Evolutionary conservation across 2,797 vertebrate genomes (phyloP), one percentile per base, ranked within the genome.

Genomic region (Cossypha polioptera): DNA sequence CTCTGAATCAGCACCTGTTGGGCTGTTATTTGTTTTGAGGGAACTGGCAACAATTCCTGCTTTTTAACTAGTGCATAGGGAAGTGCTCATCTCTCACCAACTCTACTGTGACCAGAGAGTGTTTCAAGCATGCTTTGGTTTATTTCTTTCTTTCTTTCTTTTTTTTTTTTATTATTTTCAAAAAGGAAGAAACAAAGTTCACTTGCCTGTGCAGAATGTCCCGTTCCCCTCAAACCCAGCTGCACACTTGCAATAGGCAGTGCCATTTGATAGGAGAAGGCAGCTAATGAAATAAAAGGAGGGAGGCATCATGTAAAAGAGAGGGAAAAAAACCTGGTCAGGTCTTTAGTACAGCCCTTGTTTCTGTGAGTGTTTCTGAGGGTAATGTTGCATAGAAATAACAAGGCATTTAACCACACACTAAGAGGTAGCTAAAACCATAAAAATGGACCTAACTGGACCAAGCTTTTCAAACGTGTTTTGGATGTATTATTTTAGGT

Each of bases 181-280:
- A 63, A 85, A 81, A 21, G 36, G n/a, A 74, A 40, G 68, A 89
- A 86, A 91, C 18, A 57, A 90, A 78, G 43, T 77, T 63, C 19
- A 55, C 95, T 98, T 98, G 98, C 99, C 99, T 98, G 97, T 97
- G 95, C 99, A 99, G 93, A 96, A 84, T 0, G 98, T 99, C 42
- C 99, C 99, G 0, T 99, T 99, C 66, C 99, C 99, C 85, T 98
- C 61, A 85, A 99, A 99, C 9, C 99, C 99, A 16, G 98, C 98
- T 3, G 99, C 98, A 72, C 99, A 99, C 62, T 96, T 97, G 96
- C 99, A 99, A 8, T 81, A 98, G 33, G 97, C 79, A 12, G 96
- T 94, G 57, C 97, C 95, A 4, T 98, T 96, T 0, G 86, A 54
- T 9, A 93, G 74, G 45, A 97, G 80, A 59, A 98, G 93, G 89